Base-by-base conservation (phyloP, 2,113 vertebrate species). In the Verasper variegatus region DNA sequence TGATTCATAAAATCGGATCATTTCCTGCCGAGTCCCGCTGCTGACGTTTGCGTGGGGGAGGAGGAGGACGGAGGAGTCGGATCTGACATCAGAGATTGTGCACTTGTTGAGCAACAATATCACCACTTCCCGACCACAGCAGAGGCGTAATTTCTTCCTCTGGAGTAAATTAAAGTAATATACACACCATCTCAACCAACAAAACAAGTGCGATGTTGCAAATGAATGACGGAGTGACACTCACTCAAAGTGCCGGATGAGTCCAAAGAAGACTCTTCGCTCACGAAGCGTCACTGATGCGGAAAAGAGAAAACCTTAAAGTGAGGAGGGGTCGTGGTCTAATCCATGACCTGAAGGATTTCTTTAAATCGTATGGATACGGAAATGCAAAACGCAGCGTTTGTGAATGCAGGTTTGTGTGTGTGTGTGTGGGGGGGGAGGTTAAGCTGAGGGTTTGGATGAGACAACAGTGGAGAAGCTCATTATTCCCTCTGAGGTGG, bases 341-440 rank as follows among this genome's bases (percentile, higher is more conserved):
- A 93, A 95, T 94, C 91, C 85, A 55, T 47, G 80, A 88, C 71
- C 80, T 87, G 85, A 85, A 88, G 84, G 91, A 74, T 76, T 83
- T 78, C 80, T 90, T 90, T 85, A 79, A 85, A 79, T 75, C 55
- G 86, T 78, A 93, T 93, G 91, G 92, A 91, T 93, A 93, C 94
- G 93, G 90, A 93, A 94, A 94, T 92, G 86, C 12, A 54, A 83
- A 85, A 86, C 78, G 78, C 63, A 71, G 26, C 55, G 18, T 85
- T 83, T 80, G 81, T 86, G 84, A 92, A 88, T 76, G 60, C 81
- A 58, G 81, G 71, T 77, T 85, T 80, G 47, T 78, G n/a, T n/a
- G n/a, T n/a, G n/a, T n/a, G n/a, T 77, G 56, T 80, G 82, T 84
- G 82, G 59, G 82, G 83, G 86, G 81, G 64, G 59, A 68, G 79